Conservation (phyloP, 2,797 vertebrate genomes). For the Setipinna tenuifilis region DNA sequence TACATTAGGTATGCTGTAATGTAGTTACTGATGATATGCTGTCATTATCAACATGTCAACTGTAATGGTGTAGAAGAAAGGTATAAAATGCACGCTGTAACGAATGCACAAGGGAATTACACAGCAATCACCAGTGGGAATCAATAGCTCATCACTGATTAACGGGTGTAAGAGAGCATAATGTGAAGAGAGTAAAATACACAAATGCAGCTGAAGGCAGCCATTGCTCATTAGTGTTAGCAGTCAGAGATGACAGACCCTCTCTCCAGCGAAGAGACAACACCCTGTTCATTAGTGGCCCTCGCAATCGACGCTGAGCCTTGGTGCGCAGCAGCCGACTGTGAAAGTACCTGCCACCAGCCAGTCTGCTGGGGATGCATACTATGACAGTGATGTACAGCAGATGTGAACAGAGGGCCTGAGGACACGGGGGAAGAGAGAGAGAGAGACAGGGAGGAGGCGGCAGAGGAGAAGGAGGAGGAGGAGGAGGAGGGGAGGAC, state of each 20-base stretch:
- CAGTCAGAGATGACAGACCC: not conserved
- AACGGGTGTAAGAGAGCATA: not conserved
- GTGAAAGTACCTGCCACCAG: not conserved
- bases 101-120: not conserved
- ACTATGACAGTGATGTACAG: not conserved
- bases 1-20: too few relatives aligned
- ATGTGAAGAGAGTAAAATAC: not conserved
- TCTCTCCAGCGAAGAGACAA: not conserved
- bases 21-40: too few relatives aligned
- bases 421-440: not conserved
- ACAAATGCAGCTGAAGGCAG: not conserved
- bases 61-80: too few relatives aligned
- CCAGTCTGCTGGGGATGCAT: not conserved
- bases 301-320: not conserved
- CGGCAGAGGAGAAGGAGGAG: not conserved
- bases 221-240: not conserved
- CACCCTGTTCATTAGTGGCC: conserved; percentile 20
- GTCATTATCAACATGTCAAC: too few relatives aligned
- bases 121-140: not conserved
- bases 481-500: conserved; percentile 2
- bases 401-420: not conserved
- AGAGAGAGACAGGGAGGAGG: not conserved
- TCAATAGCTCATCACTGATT: not conserved
- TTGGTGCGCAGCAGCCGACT: not conserved
- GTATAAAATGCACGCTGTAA: too few relatives aligned